These are phyloP conservation scores for Anabacerthia variegaticeps DNA, from an alignment of 2,797 vertebrate genomes.

Conservation along the genomic window DNA sequence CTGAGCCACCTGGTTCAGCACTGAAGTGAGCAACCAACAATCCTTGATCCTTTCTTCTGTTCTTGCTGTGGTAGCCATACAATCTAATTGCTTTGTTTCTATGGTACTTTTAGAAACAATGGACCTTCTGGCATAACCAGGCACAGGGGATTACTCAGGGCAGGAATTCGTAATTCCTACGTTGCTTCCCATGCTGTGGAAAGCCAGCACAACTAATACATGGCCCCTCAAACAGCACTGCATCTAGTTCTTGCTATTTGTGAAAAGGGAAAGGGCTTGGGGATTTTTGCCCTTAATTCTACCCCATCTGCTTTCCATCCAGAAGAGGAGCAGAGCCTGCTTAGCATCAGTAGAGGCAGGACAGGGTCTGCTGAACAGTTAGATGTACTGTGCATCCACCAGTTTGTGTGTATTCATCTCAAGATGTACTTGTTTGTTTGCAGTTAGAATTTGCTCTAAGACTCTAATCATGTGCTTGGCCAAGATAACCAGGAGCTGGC, in stretches of 20 bases:
- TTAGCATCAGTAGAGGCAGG: background rate
- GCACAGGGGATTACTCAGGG: background rate
- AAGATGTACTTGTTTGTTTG: constrained; percentile 45
- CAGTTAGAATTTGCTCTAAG: constrained; percentile 25
- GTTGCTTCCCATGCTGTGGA: background rate
- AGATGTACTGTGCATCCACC: background rate
- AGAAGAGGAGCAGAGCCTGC: background rate
- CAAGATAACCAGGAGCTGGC: constrained; percentile 43
- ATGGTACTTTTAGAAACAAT: background rate
- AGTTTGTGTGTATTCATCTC: background rate
- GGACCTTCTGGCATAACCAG: background rate
- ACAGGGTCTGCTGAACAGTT: background rate
- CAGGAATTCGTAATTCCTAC: background rate
- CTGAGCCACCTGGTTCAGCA: background rate
- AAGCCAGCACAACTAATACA: background rate
- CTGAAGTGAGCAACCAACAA: background rate
- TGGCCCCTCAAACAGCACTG: background rate
- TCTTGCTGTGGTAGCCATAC: background rate
- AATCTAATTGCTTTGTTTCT: background rate
- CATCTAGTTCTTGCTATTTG: background rate
- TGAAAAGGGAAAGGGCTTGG: background rate
- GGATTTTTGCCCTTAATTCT: background rate
- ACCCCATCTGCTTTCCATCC: background rate
- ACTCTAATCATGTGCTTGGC: constrained; percentile 42
- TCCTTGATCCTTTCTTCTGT: background rate